Evolutionary conservation across 2,113 vertebrate species (phyloP).

Genomic region (Chaetops frenatus): DNA sequence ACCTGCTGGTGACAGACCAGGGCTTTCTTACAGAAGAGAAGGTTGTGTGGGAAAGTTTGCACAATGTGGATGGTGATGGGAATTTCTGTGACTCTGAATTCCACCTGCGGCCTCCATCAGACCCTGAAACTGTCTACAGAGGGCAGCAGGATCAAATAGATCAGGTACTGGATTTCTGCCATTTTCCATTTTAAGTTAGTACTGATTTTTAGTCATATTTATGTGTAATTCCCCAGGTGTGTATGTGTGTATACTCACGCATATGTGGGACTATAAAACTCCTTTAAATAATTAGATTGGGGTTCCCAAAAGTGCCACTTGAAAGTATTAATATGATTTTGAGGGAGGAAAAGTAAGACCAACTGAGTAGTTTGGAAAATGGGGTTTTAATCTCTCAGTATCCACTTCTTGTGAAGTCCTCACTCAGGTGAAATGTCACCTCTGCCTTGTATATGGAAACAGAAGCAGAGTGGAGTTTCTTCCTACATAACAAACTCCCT

Average conservation of each 20-base stretch:
- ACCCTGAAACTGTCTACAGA: constrained; percentile 91
- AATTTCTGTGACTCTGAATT: constrained; percentile 98
- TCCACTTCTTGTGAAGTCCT: background rate
- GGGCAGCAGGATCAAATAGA: constrained; percentile 99
- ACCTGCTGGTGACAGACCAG: constrained; percentile 95
- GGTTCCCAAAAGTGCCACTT: background rate
- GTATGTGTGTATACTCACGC: background rate
- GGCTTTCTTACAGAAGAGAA: constrained; percentile 98
- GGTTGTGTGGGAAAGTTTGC: constrained; percentile 97
- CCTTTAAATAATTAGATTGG: background rate
- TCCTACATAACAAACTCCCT: background rate
- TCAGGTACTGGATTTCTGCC: constrained; percentile 76
- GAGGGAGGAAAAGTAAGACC: background rate
- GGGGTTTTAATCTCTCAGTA: background rate
- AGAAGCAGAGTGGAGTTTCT: background rate
- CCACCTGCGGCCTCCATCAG: constrained; percentile 89
- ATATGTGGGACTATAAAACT: background rate
- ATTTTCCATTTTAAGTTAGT: background rate
- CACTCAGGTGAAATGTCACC: background rate
- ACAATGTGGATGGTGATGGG: constrained; percentile 95
- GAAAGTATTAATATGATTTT: background rate
- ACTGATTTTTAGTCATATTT: background rate
- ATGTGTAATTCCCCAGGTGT: background rate
- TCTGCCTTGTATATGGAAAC: background rate
- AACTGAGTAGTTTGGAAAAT: background rate